Evolutionary conservation across 2,113 vertebrate genomes (phyloP), one percentile per base, ranked within the genome.

Genomic region (Carassius auratus): DNA sequence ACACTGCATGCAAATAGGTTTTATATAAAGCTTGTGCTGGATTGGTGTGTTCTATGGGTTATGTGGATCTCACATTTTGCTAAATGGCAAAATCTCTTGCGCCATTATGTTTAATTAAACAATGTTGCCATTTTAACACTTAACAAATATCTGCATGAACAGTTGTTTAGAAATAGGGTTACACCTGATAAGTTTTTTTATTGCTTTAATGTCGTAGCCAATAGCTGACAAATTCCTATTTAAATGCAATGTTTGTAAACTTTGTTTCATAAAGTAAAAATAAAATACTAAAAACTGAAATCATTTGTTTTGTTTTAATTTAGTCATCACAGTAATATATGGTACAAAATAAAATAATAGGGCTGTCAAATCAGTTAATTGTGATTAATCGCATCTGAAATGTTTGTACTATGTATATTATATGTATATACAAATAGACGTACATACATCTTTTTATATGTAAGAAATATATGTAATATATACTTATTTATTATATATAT

Each of bases 1-100:
- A 81, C 10, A 13, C 42, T 52, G 42, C n/a, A 81, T 68, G 79
- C 61, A 81, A 68, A 68, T 17, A 66, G 8, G 10, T 4, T 81
- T 81, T 81, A 48, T 26, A n/a, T n/a, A 23, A 15, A 52, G 76
- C 50, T 77, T 57, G 30, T 19, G 30, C 30, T 57, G 26, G 75
- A 77, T 36, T 36, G 75, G 15, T 78, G 4, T 42, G 10, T 74
- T 74, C 21, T 7, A 21, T 21, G 6, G 57, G 19, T 59, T 21
- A n/a, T 59, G 7, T 21, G 57, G 71, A 74, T 73, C 38, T 45
- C 5, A 10, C 21, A 14, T 48, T 45, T 74, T 23, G 38, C 36
- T n/a, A 73, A 73, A 73, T 13, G 42, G 8, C 17, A 38, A 69
- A 69, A 19, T 15, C 33, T 21, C 17, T 71, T 21, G 8, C 9